Base-by-base conservation (phyloP, 2,797 vertebrate species). In the Setipinna tenuifilis region DNA sequence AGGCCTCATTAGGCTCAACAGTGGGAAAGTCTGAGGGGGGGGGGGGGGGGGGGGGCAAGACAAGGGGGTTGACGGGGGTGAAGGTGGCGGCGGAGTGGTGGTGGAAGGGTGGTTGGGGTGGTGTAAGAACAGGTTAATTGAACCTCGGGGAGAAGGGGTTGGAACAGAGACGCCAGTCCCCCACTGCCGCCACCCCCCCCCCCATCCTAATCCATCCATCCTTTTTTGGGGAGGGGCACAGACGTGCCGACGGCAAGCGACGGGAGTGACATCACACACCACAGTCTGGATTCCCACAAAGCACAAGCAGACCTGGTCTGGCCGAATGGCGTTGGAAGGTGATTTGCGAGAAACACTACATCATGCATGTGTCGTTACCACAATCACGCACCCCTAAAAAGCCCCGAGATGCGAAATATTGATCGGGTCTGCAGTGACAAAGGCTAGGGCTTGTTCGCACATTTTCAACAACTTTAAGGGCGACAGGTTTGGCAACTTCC, bases 51-150 rank as follows among this genome's bases (percentile, higher is more conserved):
- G 86, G 83, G 35, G 86, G 83, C 90, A 92, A 84, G 91, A 83
- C 83, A 88, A 89, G 92, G 89, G 92, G 92, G 84, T 61, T 86
- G 81, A 88, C 85, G 86, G 84, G 46, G 87, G 83, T 91, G 91
- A 84, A 65, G 85, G 81, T 88, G 87, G 31, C 71, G 85, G 84
- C 23, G 85, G 65, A 93, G 92, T 91, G 92, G 87, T 85, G 44
- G 80, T 91, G 93, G 87, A 57, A 16, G 83, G 82, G n/a, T 91
- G 91, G 91, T 92, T 93, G 91, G 82, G 82, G 28, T 44, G 81
- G 81, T 88, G 92, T 93, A 95, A 94, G 91, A 91, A 93, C 92
- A 95, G 94, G 95, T 96, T 96, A 96, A 96, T 95, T 94, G 96
- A 95, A 94, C 92, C 95, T 95, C 94, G 94, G 94, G 95, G 94